Evolutionary conservation across 2,797 vertebrate species (phyloP), one percentile per base, ranked within the genome.

Genomic region (Xiphorhynchus erythropygius): DNA sequence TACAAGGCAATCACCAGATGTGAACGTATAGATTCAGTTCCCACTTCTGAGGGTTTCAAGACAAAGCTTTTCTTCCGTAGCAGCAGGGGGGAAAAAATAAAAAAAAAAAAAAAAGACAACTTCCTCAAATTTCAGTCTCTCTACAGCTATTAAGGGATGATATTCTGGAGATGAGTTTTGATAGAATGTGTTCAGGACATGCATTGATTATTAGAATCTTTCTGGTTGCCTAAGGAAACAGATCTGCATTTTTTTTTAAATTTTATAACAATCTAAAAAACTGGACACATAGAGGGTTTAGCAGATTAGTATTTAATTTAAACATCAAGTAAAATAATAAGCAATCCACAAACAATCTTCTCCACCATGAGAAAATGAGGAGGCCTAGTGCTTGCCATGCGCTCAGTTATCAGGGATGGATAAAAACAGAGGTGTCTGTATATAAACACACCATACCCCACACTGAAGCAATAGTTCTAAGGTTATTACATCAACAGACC

Each of bases 61-160:
- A 44, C 37, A 73, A 82, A n/a, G 7, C 3, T 56, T 5, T 27
- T 77, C 81, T 81, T 84, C 55, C 44, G 3, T 4, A 18, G 12
- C 18, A 18, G 17, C 14, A 27, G 50, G 4, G 11, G 3, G 1
- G 1, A 56, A 33, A 46, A 11, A 10, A 37, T 37, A 13, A 52
- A 30, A 5, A 17, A 2, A 1, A 62, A 37, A 46, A 0, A 14
- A 8, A 15, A 30, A 11, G 6, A 68, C 4, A 10, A 42, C 27
- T 57, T 64, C 13, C 30, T 62, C 62, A 53, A 39, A 56, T 44
- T n/a, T 69, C 35, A n/a, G 17, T 21, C 16, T 52, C 71, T 70
- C 62, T 25, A 13, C 27, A 49, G 7, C n/a, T 39, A 37, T 27
- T 32, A 52, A 33, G 5, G 64, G 5, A 49, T 32, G 7, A 17